A percentile compares a stretch with the other conserved stretches of the same genome.
Conservation (phyloP, 2,888 invertebrate genomes). For the Ethmia dodecea region DNA sequence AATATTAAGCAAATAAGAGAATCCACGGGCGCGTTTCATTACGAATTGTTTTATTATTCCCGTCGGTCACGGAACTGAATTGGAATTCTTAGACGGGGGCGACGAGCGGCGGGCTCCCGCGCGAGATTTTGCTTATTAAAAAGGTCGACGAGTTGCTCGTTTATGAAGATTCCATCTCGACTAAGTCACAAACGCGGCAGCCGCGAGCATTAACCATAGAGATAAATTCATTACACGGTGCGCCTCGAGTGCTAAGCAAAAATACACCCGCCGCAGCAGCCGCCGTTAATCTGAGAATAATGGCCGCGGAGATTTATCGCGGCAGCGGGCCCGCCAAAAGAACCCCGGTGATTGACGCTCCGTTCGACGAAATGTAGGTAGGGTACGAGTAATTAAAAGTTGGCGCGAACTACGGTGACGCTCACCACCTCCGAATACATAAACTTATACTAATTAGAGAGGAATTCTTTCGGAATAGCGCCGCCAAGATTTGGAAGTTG, state of each 20-base stretch:
- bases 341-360: constrained; percentile 18
- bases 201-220: constrained; percentile 20
- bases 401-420: constrained; percentile 39
- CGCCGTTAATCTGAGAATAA: constrained; percentile 40
- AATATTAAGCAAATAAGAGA: constrained; percentile 34
- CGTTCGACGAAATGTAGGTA: constrained; percentile 14
- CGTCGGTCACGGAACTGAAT: constrained; percentile 25
- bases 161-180: constrained; percentile 31
- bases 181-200: constrained; percentile 26
- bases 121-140: constrained; percentile 34
- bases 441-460: constrained; percentile 73
- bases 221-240: constrained; percentile 47
- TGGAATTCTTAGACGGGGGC: constrained; percentile 27
- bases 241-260: constrained; percentile 34
- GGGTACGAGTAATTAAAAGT: constrained; percentile 61
- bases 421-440: constrained; percentile 57
- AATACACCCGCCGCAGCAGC: constrained; percentile 41
- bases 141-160: constrained; percentile 28
- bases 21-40: constrained; percentile 32
- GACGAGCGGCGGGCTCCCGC: constrained; percentile 16
- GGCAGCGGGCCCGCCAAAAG: constrained; percentile 13
- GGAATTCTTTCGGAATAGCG: constrained; percentile 64
- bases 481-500: constrained; percentile 67
- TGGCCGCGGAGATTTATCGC: constrained; percentile 24
- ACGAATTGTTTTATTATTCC: constrained; percentile 38